Conservation (phyloP, 2,113 vertebrate genomes). For the Noturus placidus region DNA sequence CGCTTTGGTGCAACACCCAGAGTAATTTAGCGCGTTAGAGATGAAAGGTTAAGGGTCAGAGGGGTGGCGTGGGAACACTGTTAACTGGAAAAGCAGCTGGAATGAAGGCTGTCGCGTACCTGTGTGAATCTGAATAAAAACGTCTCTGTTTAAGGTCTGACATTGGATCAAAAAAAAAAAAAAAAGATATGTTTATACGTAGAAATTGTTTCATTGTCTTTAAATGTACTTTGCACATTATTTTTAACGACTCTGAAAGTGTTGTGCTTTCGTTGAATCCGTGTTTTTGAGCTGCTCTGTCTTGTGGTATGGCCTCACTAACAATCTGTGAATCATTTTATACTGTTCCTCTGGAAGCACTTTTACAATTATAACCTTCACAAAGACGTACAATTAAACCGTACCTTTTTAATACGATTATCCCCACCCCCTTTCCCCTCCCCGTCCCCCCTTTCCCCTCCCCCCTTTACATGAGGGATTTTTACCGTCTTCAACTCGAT, state of each 20-base stretch:
- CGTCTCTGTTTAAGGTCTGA: neutral
- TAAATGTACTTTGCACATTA: slow-evolving; percentile 39
- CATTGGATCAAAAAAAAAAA: neutral
- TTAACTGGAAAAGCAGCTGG: neutral
- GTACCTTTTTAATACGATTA: neutral
- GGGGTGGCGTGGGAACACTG: neutral
- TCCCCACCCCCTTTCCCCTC: too few species aligned
- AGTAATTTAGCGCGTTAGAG: neutral
- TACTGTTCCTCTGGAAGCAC: slow-evolving; percentile 35
- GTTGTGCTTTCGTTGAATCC: neutral
- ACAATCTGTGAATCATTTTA: slow-evolving; percentile 41
- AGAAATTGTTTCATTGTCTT: slow-evolving; percentile 1
- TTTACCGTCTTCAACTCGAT: neutral
- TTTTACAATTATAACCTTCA: neutral
- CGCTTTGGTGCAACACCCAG: neutral
- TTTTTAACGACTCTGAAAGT: slow-evolving; percentile 8
- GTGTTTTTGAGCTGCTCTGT: neutral
- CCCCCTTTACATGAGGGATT: neutral
- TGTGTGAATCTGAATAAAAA: neutral
- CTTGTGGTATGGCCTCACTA: slow-evolving; percentile 23
- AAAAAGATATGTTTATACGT: neutral
- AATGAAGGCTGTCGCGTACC: neutral
- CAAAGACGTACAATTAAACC: slow-evolving; percentile 16
- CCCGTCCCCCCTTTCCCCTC: too few species aligned
- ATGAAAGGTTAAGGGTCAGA: slow-evolving; percentile 11